Percentiles rank a stretch among this genome's conserved stretches.
Evolutionary conservation across 1,140 invertebrate species (phyloP).

Genomic region (Linepithema humile): DNA sequence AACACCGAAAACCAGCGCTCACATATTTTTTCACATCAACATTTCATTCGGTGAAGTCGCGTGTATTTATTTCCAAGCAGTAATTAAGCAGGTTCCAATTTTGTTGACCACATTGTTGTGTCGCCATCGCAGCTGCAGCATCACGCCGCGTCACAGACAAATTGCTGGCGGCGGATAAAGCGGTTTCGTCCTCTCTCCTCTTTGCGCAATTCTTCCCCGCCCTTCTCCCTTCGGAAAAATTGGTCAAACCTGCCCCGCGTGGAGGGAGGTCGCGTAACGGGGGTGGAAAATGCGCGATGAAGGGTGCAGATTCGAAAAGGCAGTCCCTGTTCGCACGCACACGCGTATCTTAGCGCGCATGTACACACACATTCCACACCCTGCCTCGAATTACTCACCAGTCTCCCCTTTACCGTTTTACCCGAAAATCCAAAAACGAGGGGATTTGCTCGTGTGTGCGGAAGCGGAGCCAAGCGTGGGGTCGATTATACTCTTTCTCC

Average conservation of each 20-base stretch:
- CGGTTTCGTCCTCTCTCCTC: constrained; percentile 22
- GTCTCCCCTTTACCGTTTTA: constrained; percentile 71
- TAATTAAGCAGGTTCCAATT: background rate
- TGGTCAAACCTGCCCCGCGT: constrained; percentile 66
- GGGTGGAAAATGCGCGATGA: constrained; percentile 52
- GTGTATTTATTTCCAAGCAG: background rate
- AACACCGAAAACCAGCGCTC: too few species aligned
- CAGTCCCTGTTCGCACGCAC: constrained; percentile 48
- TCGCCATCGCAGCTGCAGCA: constrained; percentile 61
- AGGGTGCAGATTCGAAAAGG: constrained; percentile 58
- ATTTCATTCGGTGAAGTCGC: background rate
- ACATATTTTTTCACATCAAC: too few species aligned
- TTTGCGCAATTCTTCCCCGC: background rate
- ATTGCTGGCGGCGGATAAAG: constrained; percentile 57
- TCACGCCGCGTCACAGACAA: constrained; percentile 52
- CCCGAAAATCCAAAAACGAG: constrained; percentile 73
- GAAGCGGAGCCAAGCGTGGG: constrained; percentile 57
- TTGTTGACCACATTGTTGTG: background rate
- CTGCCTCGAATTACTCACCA: constrained; percentile 73
- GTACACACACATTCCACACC: constrained; percentile 22
- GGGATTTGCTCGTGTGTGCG: constrained; percentile 67
- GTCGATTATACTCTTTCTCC: constrained; percentile 37
- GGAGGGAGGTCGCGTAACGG: constrained; percentile 60
- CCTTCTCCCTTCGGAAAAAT: constrained; percentile 66
- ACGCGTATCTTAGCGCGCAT: background rate